phyloP scores from a whole-genome alignment of 1,140 invertebrate species.

The Sitobion miscanthi region DNA sequence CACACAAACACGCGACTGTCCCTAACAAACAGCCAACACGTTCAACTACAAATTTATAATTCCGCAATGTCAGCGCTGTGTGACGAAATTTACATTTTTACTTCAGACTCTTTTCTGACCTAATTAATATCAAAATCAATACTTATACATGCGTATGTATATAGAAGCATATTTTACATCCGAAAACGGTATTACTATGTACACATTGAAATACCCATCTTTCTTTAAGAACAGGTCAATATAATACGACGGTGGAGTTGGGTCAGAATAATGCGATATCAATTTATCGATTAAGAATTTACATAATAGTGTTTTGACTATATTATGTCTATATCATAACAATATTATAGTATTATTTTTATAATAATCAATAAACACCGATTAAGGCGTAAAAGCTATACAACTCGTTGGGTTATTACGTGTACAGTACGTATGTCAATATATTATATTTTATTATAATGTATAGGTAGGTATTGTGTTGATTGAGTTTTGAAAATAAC shows the following conservation, averaged over 20 bases:
- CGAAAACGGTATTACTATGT: background rate
- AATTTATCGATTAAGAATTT: background rate
- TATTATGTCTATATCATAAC: background rate
- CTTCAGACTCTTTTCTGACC: background rate
- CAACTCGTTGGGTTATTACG: background rate
- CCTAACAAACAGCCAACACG: background rate
- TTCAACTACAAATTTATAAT: conserved; percentile 27
- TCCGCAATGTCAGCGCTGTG: background rate
- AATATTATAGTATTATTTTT: background rate
- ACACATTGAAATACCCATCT: background rate
- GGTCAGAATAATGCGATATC: background rate
- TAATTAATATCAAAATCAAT: conserved; percentile 33
- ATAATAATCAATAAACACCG: background rate
- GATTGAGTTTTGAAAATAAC: background rate
- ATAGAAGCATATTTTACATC: background rate
- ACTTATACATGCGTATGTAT: background rate
- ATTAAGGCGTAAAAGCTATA: background rate
- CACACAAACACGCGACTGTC: background rate
- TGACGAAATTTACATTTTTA: conserved; percentile 15
- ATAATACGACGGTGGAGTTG: background rate
- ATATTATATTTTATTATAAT: background rate
- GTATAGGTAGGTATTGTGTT: background rate
- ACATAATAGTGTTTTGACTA: background rate
- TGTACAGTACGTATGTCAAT: background rate
- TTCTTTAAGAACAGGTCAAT: background rate